phyloP scores from a whole-genome alignment of 2,888 invertebrate species.

The Altica lythri region DNA sequence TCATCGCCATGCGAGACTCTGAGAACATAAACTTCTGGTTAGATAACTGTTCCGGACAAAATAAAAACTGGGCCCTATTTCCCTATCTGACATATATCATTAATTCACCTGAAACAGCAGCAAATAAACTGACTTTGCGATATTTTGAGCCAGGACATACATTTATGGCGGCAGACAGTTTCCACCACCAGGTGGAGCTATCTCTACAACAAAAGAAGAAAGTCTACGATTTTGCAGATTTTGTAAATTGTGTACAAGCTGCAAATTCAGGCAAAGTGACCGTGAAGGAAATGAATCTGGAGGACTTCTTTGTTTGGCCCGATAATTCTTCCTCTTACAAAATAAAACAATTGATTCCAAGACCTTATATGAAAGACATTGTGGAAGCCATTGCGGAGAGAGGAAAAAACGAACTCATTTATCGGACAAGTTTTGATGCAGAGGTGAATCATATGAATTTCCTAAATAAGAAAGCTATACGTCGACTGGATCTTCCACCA shows the following conservation, averaged over 20 bases:
- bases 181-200: constrained; percentile 33
- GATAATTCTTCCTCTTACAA: constrained; percentile 25
- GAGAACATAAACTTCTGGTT: constrained; percentile 30
- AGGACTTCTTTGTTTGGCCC: constrained; percentile 29
- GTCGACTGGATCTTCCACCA: background rate
- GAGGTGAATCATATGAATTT: constrained; percentile 4
- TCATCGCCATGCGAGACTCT: constrained; percentile 24
- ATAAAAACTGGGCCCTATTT: constrained; percentile 34
- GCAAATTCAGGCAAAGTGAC: constrained; percentile 29
- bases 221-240: constrained; percentile 30
- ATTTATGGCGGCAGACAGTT: constrained; percentile 33
- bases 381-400: constrained; percentile 18
- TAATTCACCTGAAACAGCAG: too few relatives aligned
- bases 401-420: constrained; percentile 5
- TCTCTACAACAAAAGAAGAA: constrained; percentile 27
- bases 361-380: constrained; percentile 20
- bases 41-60: constrained; percentile 32
- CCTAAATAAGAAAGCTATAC: background rate
- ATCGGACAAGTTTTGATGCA: too few relatives aligned
- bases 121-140: too few relatives aligned
- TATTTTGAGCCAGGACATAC: constrained; percentile 31
- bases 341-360: constrained; percentile 15
- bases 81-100: constrained; percentile 30
- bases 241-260: constrained; percentile 22
- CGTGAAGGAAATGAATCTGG: constrained; percentile 25